Conservation (phyloP, 1,140 invertebrate genomes). For the Brachionus rotundiformis region DNA sequence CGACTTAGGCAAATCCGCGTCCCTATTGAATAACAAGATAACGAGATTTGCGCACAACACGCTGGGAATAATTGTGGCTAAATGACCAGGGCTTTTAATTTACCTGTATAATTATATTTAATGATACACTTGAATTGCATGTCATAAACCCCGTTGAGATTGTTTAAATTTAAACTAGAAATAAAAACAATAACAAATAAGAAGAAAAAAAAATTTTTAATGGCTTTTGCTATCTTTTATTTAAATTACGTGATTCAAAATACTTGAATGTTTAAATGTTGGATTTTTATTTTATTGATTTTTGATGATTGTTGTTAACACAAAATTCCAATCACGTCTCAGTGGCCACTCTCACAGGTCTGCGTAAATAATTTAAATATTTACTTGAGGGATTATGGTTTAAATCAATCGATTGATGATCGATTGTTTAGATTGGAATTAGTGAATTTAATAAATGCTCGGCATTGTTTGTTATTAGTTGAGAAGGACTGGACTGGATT, state of each 20-base stretch:
- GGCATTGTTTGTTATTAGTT: not conserved
- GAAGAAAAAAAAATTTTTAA: no score
- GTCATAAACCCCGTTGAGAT: not conserved
- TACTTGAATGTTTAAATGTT: not conserved
- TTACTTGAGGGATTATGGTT: not conserved
- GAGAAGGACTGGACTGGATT: not conserved
- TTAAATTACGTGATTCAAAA: not conserved
- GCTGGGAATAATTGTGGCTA: not conserved
- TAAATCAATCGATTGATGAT: not conserved
- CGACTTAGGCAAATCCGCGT: not conserved
- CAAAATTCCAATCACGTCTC: not conserved
- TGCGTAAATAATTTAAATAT: not conserved
- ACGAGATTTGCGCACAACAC: not conserved
- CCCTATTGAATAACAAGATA: not conserved
- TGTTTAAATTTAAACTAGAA: no score
- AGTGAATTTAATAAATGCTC: not conserved
- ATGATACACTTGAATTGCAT: constrained; percentile 6
- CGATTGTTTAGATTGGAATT: constrained; percentile 9
- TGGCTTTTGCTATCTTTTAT: no score
- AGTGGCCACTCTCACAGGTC: not conserved
- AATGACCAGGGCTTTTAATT: no score
- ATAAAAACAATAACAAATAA: no score
- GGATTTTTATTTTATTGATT: not conserved
- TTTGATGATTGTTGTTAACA: constrained; percentile 2
- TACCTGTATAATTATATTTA: constrained; percentile 10